Base-by-base conservation (phyloP, 2,797 vertebrate species). In the Cyprinodon diabolis region DNA sequence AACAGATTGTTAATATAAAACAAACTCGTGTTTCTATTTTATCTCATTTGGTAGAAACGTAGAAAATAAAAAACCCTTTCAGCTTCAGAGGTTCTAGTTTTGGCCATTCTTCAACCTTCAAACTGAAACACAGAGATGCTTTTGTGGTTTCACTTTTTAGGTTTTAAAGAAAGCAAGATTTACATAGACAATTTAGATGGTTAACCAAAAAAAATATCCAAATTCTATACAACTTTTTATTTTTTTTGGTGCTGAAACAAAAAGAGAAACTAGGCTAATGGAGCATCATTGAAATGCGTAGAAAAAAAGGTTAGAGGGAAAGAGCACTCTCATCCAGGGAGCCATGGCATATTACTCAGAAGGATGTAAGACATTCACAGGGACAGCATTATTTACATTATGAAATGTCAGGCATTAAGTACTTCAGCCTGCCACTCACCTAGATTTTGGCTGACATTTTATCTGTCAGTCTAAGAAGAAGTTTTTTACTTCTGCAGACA, bases 371-470 rank as follows among this genome's bases (percentile, higher is more conserved):
- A 60, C 86, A 86, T 85, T 72, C 72, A 75, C n/a, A 4, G 45
- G 74, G 80, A 78, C 71, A 51, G 45, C 43, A 68, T 74, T 87
- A 83, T 93, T 92, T 91, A 90, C 90, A 87, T 90, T 81, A 82
- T 68, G 71, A 93, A 91, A 92, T 92, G 91, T 91, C 92, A 92
- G 81, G 68, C 74, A 84, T 87, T 82, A 88, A 84, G 78, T 72
- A 67, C 80, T 78, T 80, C 81, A 67, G 72, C 60, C 66, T 73
- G 77, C 78, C 81, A 79, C 76, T 87, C 78, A 77, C 71, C 71
- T 52, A 47, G 76, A 78, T 84, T 72, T 48, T 6, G 57, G 62
- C 68, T 86, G 81, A 84, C 81, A 78, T 84, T 76, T 81, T 76
- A 77, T 81, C 85, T 65, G 75, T 82, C 80, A 77, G 76, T 58